These are phyloP conservation scores for Julus scanicus DNA, from an alignment of 2,888 invertebrate species.

Conservation along the genomic window DNA sequence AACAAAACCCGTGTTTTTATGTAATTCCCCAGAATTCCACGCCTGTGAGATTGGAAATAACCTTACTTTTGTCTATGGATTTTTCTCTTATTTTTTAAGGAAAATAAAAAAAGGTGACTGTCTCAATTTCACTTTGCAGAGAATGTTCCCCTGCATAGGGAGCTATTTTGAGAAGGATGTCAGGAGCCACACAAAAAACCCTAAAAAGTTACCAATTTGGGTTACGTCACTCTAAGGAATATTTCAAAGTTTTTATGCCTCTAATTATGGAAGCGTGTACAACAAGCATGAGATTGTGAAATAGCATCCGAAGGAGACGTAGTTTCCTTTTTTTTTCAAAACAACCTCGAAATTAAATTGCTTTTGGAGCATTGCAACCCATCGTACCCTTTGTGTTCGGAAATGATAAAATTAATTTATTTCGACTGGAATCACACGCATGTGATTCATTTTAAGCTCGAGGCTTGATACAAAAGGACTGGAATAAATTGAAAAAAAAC, in stretches of 20 bases:
- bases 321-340: not conserved
- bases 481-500: too few species aligned
- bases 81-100: not conserved
- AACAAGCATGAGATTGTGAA: not conserved
- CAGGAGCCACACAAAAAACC: not conserved
- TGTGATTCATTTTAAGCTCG: too few species aligned
- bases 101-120: not conserved
- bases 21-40: not conserved
- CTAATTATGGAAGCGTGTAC: constrained; percentile 27
- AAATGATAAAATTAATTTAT: too few species aligned
- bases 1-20: too few species aligned
- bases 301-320: not conserved
- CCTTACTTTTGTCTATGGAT: not conserved
- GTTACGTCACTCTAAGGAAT: constrained; percentile 27
- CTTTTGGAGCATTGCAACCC: not conserved
- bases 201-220: constrained; percentile 29
- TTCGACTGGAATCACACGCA: too few species aligned
- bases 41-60: not conserved
- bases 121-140: constrained; percentile 28
- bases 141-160: constrained; percentile 23
- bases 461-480: too few species aligned
- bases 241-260: constrained; percentile 14
- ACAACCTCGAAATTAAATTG: not conserved
- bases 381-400: too few species aligned
- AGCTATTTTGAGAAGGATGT: constrained; percentile 27